Evolutionary conservation across 37 sponge, comb jelly and placozoan genomes (phyloP).

Genomic region (Amphimedon queenslandica): DNA sequence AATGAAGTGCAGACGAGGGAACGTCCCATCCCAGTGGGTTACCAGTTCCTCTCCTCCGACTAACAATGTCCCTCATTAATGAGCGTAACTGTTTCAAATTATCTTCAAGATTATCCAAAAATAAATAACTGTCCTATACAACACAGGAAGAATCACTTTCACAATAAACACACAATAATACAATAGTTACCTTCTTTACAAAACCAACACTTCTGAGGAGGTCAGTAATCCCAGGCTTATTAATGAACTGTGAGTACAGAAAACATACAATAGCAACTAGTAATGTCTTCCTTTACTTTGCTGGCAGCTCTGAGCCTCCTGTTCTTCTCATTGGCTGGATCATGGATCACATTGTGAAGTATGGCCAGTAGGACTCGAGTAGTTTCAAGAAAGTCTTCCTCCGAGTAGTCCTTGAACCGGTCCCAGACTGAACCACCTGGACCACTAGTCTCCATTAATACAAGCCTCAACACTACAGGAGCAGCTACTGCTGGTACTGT

Average conservation of each 20-base stretch:
- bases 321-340: slow-evolving; percentile 58
- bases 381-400: slow-evolving; percentile 31
- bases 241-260: slow-evolving; percentile 29
- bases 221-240: slow-evolving; percentile 44
- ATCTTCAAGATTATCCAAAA: background rate
- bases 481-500: background rate
- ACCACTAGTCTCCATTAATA: background rate
- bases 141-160: too few relatives aligned
- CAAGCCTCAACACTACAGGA: too few relatives aligned
- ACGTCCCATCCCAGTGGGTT: slow-evolving; percentile 68
- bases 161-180: too few relatives aligned
- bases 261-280: background rate
- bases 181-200: slow-evolving; percentile 31
- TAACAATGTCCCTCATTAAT: slow-evolving; percentile 27
- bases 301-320: slow-evolving; percentile 50
- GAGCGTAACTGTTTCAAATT: background rate
- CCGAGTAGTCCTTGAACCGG: slow-evolving; percentile 1
- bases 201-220: slow-evolving; percentile 56
- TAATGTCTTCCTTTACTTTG: slow-evolving; percentile 27
- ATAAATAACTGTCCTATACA: background rate
- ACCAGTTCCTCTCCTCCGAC: slow-evolving; percentile 17
- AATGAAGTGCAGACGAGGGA: slow-evolving; percentile 48
- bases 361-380: slow-evolving; percentile 51
- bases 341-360: slow-evolving; percentile 68
- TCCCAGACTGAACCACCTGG: background rate